Evolutionary conservation across 2,888 invertebrate genomes (phyloP).

Genomic region (Dyspetes luteomarginatus): DNA sequence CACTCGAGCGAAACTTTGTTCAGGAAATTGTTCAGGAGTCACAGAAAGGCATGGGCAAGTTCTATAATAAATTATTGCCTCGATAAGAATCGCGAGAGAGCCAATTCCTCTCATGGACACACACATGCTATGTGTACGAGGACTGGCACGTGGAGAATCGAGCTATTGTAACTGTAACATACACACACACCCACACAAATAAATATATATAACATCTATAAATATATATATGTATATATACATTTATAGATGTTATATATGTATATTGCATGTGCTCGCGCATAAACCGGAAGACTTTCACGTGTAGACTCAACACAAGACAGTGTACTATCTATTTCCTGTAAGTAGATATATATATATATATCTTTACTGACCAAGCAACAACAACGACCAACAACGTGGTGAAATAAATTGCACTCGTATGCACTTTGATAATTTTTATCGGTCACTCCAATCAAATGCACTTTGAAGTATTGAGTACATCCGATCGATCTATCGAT

Average conservation of each 20-base stretch:
- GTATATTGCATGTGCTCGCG: constrained; percentile 41
- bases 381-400: constrained; percentile 14
- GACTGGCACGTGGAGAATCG: constrained; percentile 38
- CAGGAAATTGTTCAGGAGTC: not conserved
- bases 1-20: not conserved
- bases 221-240: not conserved
- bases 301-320: constrained; percentile 42
- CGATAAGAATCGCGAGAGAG: constrained; percentile 48
- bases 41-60: constrained; percentile 24
- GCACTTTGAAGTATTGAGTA: not conserved
- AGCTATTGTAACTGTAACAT: constrained; percentile 27
- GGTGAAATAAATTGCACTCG: too few species aligned
- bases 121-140: constrained; percentile 3
- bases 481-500: not conserved
- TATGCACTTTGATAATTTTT: too few species aligned
- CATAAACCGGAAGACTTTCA: constrained; percentile 68
- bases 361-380: constrained; percentile 15
- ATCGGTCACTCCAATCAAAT: not conserved
- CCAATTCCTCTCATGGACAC: constrained; percentile 26
- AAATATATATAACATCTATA: not conserved
- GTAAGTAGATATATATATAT: constrained; percentile 36
- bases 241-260: too few species aligned
- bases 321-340: constrained; percentile 51
- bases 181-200: not conserved
- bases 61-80: constrained; percentile 43